Evolutionary conservation across 2,113 vertebrate species (phyloP), one percentile per base, ranked within the genome.

Genomic region (Speoplatyrhinus poulsoni): DNA sequence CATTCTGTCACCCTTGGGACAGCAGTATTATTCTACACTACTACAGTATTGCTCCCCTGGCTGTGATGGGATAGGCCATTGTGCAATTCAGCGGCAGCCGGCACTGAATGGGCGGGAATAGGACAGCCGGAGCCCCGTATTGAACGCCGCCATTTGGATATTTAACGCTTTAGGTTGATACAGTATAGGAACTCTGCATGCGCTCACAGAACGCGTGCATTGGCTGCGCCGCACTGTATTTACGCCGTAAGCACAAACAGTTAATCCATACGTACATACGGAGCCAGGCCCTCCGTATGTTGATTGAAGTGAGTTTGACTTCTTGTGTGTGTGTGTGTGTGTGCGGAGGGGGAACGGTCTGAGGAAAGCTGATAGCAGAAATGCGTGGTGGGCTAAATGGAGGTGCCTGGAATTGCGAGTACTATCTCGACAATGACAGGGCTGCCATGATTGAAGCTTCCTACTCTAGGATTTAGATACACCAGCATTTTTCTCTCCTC

Each of bases 361-460:
- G 88, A 82, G 81, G 69, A 67, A 55, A 77, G 75, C 80, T 88
- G 87, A 91, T 89, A 88, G 83, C 82, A 89, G 82, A 88, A 90
- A 60, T 89, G 90, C 88, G 83, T 84, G 90, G 91, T 87, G 82
- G 77, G 84, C 91, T 88, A 87, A 91, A 91, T 87, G 70, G 76
- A 90, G 87, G 77, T 84, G 87, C 84, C 79, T 86, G 82, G 86
- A 89, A 90, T 90, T 89, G 90, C 88, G 75, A 54, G 88, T 81
- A 88, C 85, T 89, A 89, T 90, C 89, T 86, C 69, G 73, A 79
- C 72, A 82, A 85, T 90, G 85, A 91, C 77, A 87, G 84, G 81
- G 76, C 76, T 81, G 81, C 86, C 77, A 78, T 87, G 87, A 91
- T 88, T 89, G 87, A 92, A 83, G 82, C 82, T 85, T 77, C 80